Evolutionary conservation across 2,888 invertebrate species (phyloP).

Genomic region (Tenodera sinensis): DNA sequence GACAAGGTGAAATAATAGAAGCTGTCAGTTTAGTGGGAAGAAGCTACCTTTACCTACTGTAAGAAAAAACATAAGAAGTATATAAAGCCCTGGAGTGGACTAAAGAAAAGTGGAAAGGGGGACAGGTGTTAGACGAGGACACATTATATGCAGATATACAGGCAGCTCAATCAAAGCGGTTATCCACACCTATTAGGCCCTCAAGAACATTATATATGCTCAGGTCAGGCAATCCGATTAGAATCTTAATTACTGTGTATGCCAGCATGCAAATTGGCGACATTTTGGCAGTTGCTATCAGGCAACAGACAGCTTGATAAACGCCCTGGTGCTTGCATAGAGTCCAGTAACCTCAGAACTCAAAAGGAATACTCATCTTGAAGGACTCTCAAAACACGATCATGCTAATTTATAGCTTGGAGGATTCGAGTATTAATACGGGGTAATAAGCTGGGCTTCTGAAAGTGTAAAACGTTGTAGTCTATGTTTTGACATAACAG

Average conservation of each 20-base stretch:
- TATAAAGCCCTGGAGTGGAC: too few species aligned
- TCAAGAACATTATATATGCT: neutral
- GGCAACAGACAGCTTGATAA: neutral
- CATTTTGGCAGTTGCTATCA: neutral
- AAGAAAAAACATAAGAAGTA: too few species aligned
- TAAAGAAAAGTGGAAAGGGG: too few species aligned
- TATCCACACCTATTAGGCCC: neutral
- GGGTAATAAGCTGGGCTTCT: neutral
- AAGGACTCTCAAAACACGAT: neutral
- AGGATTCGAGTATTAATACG: neutral
- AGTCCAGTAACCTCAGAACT: neutral
- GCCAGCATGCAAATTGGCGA: neutral
- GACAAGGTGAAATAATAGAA: too few species aligned
- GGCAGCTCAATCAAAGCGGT: neutral
- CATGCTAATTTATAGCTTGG: neutral
- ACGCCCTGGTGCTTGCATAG: neutral
- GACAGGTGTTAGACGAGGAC: neutral
- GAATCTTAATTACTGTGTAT: neutral
- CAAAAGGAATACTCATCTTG: neutral
- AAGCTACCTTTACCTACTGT: too few species aligned
- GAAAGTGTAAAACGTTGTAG: too few species aligned
- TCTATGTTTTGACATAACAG: neutral
- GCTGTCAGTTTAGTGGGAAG: too few species aligned
- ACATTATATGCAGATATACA: neutral
- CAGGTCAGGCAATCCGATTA: neutral